Conservation (phyloP, 2,113 vertebrate genomes). For the Recurvirostra avosetta region DNA sequence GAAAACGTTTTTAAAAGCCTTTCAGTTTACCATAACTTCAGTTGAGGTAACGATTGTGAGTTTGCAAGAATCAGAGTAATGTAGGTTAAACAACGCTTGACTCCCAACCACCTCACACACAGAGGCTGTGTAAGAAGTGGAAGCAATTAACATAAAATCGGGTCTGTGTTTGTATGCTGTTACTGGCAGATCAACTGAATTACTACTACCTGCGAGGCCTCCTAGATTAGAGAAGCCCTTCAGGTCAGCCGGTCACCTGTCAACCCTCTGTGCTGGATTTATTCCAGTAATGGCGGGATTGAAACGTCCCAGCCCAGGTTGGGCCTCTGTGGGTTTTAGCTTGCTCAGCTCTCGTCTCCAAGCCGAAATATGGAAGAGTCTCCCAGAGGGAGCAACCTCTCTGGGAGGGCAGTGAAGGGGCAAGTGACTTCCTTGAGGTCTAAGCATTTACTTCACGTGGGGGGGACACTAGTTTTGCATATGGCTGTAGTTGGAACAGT, state of each 20-base stretch:
- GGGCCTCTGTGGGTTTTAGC: accelerated
- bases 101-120: not conserved
- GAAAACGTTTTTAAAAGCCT: not conserved
- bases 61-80: not conserved
- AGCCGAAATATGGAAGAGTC: not conserved
- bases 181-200: not conserved
- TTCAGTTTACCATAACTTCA: not conserved
- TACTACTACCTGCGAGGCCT: not conserved
- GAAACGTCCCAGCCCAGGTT: not conserved
- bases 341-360: not conserved
- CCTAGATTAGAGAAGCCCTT: not conserved
- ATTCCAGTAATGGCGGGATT: not conserved
- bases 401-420: not conserved
- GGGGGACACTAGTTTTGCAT: not conserved
- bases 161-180: not conserved
- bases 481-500: not conserved
- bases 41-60: not conserved
- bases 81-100: not conserved
- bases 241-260: not conserved
- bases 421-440: accelerated
- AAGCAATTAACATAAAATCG: not conserved
- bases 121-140: not conserved
- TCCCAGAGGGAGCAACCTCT: not conserved
- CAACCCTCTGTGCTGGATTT: not conserved
- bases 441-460: not conserved